Conservation (phyloP, 2,797 vertebrate species). For the Rhabdophis nuchalis region DNA sequence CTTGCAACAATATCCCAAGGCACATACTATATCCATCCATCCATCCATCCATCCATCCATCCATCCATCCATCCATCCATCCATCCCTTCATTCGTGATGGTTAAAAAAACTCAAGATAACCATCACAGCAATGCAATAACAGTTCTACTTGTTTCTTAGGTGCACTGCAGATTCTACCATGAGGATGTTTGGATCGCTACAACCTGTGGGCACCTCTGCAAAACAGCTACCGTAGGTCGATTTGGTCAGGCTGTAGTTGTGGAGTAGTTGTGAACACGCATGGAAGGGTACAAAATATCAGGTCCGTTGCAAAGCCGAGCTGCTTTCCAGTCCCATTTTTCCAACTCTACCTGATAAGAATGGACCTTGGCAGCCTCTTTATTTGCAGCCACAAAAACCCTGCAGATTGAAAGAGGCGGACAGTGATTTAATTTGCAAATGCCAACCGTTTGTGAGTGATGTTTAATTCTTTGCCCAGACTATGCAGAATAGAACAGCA, state of each 20-base stretch:
- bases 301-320: background rate
- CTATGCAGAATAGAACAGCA: slow-evolving; percentile 27
- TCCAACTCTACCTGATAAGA: background rate
- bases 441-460: slow-evolving; percentile 6
- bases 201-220: background rate
- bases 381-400: background rate
- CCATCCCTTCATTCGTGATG: background rate
- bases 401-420: background rate
- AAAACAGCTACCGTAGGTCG: background rate
- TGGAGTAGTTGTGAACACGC: background rate
- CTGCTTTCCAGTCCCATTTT: background rate
- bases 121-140: background rate
- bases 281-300: background rate
- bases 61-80: too few relatives aligned
- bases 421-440: background rate
- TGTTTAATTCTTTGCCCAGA: background rate
- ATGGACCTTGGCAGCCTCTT: background rate
- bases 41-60: too few relatives aligned
- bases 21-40: too few relatives aligned
- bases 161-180: background rate
- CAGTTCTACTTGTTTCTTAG: background rate
- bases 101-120: background rate
- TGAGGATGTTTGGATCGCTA: background rate
- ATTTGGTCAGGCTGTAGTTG: background rate
- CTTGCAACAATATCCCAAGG: too few relatives aligned